phyloP scores from a whole-genome alignment of 2,113 vertebrate species.

The Rana temporaria region DNA sequence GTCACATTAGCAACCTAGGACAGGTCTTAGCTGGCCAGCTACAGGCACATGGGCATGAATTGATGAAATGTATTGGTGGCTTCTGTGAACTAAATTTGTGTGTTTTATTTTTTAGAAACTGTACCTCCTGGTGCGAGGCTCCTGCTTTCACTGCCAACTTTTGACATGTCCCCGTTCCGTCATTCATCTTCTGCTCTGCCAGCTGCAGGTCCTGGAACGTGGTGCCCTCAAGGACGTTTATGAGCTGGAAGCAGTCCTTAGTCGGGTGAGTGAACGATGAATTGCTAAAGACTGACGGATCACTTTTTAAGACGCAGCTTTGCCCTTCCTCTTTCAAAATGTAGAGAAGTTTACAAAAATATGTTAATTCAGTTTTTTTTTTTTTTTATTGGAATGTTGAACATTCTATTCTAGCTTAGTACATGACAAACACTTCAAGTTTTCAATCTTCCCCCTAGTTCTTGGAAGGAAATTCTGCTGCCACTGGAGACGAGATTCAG shows the following conservation, averaged over 20 bases:
- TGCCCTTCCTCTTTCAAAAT: too few relatives aligned
- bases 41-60: too few relatives aligned
- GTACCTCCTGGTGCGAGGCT: slow-evolving; percentile 86
- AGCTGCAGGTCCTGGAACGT: slow-evolving; percentile 83
- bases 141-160: slow-evolving; percentile 86
- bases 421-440: neutral
- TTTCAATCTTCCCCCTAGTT: slow-evolving; percentile 70
- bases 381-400: too few relatives aligned
- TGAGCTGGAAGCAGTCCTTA: slow-evolving; percentile 79
- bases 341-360: too few relatives aligned
- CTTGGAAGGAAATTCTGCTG: slow-evolving; percentile 77
- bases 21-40: too few relatives aligned
- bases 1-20: too few relatives aligned
- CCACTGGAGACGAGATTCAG: slow-evolving; percentile 79
- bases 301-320: too few relatives aligned
- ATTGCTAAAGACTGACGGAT: too few relatives aligned
- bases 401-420: too few relatives aligned
- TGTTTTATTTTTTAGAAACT: slow-evolving; percentile 70
- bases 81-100: neutral
- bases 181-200: slow-evolving; percentile 85
- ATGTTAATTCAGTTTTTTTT: too few relatives aligned
- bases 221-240: slow-evolving; percentile 85
- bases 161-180: slow-evolving; percentile 83
- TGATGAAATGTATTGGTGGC: too few relatives aligned
- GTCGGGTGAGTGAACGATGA: slow-evolving; percentile 72